Evolutionary conservation across 2,113 vertebrate genomes (phyloP).

Genomic region (Hepsetus odoe): DNA sequence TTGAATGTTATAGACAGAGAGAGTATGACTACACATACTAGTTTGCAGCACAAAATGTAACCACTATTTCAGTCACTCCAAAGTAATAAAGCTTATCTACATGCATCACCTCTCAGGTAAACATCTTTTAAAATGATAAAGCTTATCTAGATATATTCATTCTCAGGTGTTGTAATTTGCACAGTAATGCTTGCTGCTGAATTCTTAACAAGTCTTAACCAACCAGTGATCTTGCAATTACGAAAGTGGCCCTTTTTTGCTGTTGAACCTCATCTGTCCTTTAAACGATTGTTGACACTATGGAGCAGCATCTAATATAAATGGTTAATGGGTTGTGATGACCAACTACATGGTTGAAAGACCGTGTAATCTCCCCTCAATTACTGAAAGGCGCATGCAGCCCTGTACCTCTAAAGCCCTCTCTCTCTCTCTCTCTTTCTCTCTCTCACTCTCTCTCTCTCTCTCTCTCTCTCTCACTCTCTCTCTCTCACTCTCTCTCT

Average conservation of each 20-base stretch:
- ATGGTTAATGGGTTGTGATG: conserved; percentile 94
- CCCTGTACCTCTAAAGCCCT: conserved; percentile 22
- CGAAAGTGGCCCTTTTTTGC: conserved; percentile 54
- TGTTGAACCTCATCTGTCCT: conserved; percentile 74
- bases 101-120: background rate
- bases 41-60: conserved; percentile 23
- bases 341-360: conserved; percentile 93
- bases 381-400: conserved; percentile 91
- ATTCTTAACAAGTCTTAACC: conserved; percentile 37
- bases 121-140: background rate
- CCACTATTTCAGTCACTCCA: conserved; percentile 2
- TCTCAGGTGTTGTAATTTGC: background rate
- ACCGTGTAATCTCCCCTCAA: conserved; percentile 95
- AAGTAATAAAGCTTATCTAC: background rate
- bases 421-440: conserved; percentile 16
- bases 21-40: conserved; percentile 41
- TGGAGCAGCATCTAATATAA: conserved; percentile 95
- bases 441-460: conserved; percentile 19
- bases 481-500: conserved; percentile 14
- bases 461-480: conserved; percentile 16
- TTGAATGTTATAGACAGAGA: conserved; percentile 53
- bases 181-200: background rate
- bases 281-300: conserved; percentile 94
- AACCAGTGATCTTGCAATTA: conserved; percentile 33
- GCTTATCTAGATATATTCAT: background rate